Evolutionary conservation across 92 coral and sea anemone genomes (phyloP), one percentile per base, ranked within the genome.

Genomic region (Epizoanthus stellaris): DNA sequence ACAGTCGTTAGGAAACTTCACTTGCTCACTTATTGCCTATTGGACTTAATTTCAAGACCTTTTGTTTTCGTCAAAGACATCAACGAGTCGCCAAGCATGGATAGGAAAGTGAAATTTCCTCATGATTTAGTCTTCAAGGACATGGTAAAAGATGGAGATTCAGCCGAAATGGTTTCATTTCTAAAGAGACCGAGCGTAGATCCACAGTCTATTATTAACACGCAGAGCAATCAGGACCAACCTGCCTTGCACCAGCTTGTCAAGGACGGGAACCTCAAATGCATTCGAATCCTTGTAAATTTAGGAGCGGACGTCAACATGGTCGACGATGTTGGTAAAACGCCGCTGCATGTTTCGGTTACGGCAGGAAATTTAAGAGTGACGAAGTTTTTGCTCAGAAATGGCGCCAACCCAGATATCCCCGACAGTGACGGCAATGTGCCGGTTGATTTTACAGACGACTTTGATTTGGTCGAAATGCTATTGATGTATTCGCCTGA

Each of bases 181-280:
- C 70, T 97, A 20, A 97, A 97, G 79, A 94, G 99, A 4, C 99
- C 99, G 2, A 97, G 99, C 56, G 99, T 97, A 19, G 99, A 97
- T 34, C 91, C 99, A 1, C 88, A 93, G 14, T 85, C 91, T 69
- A 88, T 97, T 10, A 93, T 97, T 17, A 97, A 97, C 81, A 87
- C 93, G 3, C 75, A 92, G 16, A 84, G 90, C 3, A 87, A 85
- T 10, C 85, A 93, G 36, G 89, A 90, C 13, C 90, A 95, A 4
- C 98, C 98, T 1, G 99, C 97, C 2, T 86, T 97, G 15, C 99
- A 97, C 39, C 93, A 93, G 69, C 95, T 97, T 70, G 99, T 94
- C 0, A 90, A 93, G 23, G 99, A 97, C 52, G 98, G 98, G 11
- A 97, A 97, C 81, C 88, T 97, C 64, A 97, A 97, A 70, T 97